phyloP scores from a whole-genome alignment of 92 coral and sea anemone species.

The Metridium senile region DNA sequence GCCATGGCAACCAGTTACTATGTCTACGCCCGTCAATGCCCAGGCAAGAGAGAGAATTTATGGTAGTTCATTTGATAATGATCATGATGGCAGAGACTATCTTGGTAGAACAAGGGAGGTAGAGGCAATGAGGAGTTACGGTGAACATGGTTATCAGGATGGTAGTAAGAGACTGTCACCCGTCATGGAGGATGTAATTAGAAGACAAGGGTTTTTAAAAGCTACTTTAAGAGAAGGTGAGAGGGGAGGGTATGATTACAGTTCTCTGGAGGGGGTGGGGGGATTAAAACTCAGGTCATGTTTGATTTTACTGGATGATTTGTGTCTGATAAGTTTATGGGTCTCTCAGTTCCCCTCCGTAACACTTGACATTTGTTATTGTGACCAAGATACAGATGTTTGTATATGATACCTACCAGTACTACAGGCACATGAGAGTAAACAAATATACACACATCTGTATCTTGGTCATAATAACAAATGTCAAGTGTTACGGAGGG shows the following conservation, averaged over 20 bases:
- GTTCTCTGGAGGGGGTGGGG: neutral
- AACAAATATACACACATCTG: too few species aligned
- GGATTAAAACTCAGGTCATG: too few species aligned
- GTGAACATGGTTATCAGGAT: neutral
- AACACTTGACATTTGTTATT: too few species aligned
- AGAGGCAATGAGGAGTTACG: neutral
- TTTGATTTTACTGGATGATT: too few species aligned
- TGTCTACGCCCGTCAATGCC: conserved; percentile 78
- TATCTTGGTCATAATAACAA: too few species aligned
- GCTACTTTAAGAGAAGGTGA: conserved; percentile 53
- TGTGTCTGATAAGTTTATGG: too few species aligned
- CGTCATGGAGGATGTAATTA: conserved; percentile 66
- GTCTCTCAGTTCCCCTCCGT: too few species aligned
- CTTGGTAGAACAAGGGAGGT: neutral
- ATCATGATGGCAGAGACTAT: neutral
- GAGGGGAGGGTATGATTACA: neutral
- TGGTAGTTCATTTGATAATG: conserved; percentile 38
- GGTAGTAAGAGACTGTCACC: conserved; percentile 53
- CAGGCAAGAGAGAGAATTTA: conserved; percentile 23
- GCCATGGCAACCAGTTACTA: conserved; percentile 80
- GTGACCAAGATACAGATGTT: too few species aligned
- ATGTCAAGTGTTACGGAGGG: too few species aligned
- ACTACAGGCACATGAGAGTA: too few species aligned
- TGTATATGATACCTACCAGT: too few species aligned
- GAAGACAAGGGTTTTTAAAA: conserved; percentile 50